Evolutionary conservation across 2,888 invertebrate species (phyloP), one percentile per base, ranked within the genome.

Genomic region (Tridacna gigas): DNA sequence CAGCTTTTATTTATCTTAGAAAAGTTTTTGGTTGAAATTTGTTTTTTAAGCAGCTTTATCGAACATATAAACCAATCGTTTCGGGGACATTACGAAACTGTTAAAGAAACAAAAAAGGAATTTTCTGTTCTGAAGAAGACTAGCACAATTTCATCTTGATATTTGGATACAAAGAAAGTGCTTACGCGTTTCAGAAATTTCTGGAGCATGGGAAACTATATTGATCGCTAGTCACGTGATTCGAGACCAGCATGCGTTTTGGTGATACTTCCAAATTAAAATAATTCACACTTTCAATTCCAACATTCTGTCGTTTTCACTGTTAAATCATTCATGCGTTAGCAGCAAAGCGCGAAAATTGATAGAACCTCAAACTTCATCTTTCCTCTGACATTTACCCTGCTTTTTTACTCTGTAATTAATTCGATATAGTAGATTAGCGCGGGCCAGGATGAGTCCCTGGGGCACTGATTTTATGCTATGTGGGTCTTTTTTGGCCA

Each of bases 401-500:
- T 37, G 61, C 69, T 51, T 77, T 73, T 67, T 61, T 67, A 37
- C 84, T 82, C 77, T 84, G 77, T 82, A 84, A 84, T 84, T 84
- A 84, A 79, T 82, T 79, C 77, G 74, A 69, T 77, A 78, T 80
- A 77, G 80, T 77, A 77, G 80, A 77, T 77, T 80, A 69, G 63
- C 77, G 47, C 69, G 28, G 71, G 67, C n/a, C 26, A 45, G 47
- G 77, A 69, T 74, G 51, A 56, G 26, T 84, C 83, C 83, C 83
- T 25, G 12, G 80, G 71, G 83, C 74, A 69, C 71, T 56, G 67
- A 80, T 74, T 82, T 77, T 51, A 79, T 77, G 80, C 69, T 77
- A 82, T 82, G 85, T 78, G 80, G 82, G 82, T 48, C 74, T 69
- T 66, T 60, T 48, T 77, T 74, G 82, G 79, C 77, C 82, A 82